These are phyloP conservation scores for Eupeodes luniger DNA, from an alignment of 2,888 invertebrate genomes.

Conservation along the genomic window DNA sequence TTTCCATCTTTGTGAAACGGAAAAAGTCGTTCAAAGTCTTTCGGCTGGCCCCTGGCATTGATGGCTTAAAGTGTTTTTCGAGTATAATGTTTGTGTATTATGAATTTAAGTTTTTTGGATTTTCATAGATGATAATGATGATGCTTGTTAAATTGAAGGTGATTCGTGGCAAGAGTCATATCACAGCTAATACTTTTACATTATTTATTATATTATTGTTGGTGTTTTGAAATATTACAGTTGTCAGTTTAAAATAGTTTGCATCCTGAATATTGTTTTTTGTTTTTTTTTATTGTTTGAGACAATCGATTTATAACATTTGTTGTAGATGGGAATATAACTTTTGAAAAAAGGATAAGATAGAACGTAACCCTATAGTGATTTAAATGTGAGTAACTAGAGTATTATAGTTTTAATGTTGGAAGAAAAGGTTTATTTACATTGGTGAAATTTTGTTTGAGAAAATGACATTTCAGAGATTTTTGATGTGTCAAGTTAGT, in stretches of 20 bases:
- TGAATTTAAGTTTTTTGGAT: neutral
- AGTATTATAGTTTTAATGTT: too few species aligned
- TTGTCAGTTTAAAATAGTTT: neutral
- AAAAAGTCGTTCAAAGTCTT: neutral
- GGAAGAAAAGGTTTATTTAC: too few species aligned
- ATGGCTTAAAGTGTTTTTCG: neutral
- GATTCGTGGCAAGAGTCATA: conserved; percentile 3
- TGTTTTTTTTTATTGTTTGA: conserved; percentile 2
- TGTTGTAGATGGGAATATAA: too few species aligned
- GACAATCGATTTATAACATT: too few species aligned
- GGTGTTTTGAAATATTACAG: neutral
- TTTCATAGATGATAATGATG: neutral
- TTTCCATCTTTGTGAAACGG: conserved; percentile 29
- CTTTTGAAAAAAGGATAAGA: too few species aligned
- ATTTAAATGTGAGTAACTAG: too few species aligned
- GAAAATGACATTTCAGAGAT: too few species aligned
- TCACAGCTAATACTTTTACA: neutral
- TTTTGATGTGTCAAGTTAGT: too few species aligned
- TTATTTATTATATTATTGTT: neutral
- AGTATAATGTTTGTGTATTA: neutral
- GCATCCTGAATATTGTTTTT: neutral
- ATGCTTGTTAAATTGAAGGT: conserved; percentile 2
- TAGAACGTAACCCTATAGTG: too few species aligned
- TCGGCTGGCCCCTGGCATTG: neutral
- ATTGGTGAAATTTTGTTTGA: too few species aligned